Evolutionary conservation across 2,113 vertebrate genomes (phyloP), one percentile per base, ranked within the genome.

Genomic region (Callospermophilus lateralis): DNA sequence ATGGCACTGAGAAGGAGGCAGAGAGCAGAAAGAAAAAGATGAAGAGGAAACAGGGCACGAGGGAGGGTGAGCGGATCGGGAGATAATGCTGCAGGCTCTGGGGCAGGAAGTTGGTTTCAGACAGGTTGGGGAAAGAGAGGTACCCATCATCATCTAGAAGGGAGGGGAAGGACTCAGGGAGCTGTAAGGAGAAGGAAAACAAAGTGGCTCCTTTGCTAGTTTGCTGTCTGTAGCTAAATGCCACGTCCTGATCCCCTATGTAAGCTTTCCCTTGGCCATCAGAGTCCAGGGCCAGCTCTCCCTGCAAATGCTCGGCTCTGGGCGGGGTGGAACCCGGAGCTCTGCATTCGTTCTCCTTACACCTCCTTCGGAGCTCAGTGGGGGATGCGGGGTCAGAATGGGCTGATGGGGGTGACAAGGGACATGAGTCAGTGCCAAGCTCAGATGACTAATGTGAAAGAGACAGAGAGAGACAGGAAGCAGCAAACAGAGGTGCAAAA

Each of bases 131-230:
- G 97, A 99, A 99, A 0, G 99, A 99, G 97, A 99, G 98, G 98
- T 99, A 99, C 96, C 99, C 99, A 15, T 99, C 99, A 0, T 99
- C 99, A 89, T 99, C 99, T 97, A 99, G 98, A 95, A 99, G 98
- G 94, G 99, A 98, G 83, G 99, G 99, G 94, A 99, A 98, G 67
- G 98, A 98, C 97, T 99, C 99, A 8, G 99, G 99, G 97, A 99
- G 99, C 98, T 99, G 99, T 98, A 99, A 99, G 98, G 99, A 99
- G 99, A 99, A 99, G 98, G 99, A 99, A 98, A 99, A 99, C 91
- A 99, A 98, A 0, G 99, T 99, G 96, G 99, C 98, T 24, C 99
- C 98, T 96, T 97, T 98, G 97, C 98, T 79, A 45, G 99, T 98
- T 95, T 99, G 99, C 90, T 98, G 99, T 95, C 99, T 99, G 97